Base-by-base conservation (phyloP, 2,888 invertebrate species). In the Aleiodes leptofemur region DNA sequence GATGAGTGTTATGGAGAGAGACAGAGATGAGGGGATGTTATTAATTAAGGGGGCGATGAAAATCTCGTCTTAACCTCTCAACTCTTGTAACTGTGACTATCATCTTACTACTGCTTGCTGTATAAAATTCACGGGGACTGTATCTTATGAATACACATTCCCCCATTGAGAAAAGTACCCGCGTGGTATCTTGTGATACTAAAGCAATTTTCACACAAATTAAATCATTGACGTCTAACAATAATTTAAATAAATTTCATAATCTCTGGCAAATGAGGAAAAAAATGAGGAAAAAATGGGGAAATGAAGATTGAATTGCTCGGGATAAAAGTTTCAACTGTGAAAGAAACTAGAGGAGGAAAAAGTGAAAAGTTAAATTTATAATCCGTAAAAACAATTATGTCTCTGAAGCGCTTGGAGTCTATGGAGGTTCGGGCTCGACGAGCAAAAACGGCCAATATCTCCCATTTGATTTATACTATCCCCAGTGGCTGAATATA, bases 381-480 rank as follows among this genome's bases (percentile, higher is more conserved):
- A 87, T 88, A 88, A 88, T 87, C 87, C 86, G 85, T 87, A 87
- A 88, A 88, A 88, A 88, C 88, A 88, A 88, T 88, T 88, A 88
- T 84, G 82, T 81, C 81, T 73, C 68, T 70, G 68, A 76, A 73
- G 70, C 55, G 73, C 75, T 72, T 4, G 71, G 74, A 77, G 76
- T 74, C 66, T 55, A 66, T 48, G 76, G 73, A 80, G 78, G 80
- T 80, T 79, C 76, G 70, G 70, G 79, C 77, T 76, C 76, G 79
- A 69, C 78, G 78, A 77, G 81, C 84, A 87, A 87, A 87, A 87
- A 84, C 85, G 86, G 82, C 86, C 86, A 88, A 88, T 88, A 88
- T 87, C 87, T 84, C 81, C 77, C 79, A 80, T 83, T 85, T 88
- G 87, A 88, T 88, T 88, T 88, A 88, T 87, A 84, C 69, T 61